phyloP scores from a whole-genome alignment of 2,797 vertebrate species.

The Pyrrhura leucotis region DNA sequence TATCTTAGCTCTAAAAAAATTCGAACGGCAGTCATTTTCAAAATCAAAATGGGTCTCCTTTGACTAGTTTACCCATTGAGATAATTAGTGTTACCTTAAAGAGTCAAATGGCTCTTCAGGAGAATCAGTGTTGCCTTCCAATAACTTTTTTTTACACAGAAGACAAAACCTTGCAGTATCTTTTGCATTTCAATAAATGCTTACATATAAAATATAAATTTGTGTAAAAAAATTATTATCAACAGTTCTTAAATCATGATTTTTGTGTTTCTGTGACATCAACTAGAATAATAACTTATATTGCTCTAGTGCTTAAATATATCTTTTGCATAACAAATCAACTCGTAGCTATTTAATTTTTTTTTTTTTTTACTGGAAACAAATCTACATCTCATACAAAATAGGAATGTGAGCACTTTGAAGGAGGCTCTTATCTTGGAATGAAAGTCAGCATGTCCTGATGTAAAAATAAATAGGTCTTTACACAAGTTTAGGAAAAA shows the following conservation, averaged over 20 bases:
- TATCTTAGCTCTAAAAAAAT: neutral
- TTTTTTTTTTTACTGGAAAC: neutral
- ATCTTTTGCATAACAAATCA: neutral
- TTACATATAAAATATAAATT: neutral
- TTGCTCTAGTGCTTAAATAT: neutral
- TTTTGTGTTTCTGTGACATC: neutral
- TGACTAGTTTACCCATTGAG: neutral
- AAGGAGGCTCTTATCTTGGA: neutral
- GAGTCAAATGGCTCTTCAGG: neutral
- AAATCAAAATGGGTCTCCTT: neutral
- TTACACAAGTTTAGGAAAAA: neutral
- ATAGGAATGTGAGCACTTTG: neutral
- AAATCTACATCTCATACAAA: neutral
- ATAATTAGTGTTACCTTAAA: neutral
- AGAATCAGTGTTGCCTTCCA: neutral
- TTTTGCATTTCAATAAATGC: neutral
- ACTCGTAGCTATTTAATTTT: neutral
- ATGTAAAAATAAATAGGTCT: neutral
- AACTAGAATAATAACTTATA: neutral
- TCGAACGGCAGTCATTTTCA: neutral
- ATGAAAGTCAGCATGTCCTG: neutral
- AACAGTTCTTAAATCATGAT: neutral
- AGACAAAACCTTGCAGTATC: neutral
- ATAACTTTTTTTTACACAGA: neutral
- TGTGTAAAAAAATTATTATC: neutral